Base-by-base conservation (phyloP, 2,113 vertebrate species). In the Nerophis ophidion region DNA sequence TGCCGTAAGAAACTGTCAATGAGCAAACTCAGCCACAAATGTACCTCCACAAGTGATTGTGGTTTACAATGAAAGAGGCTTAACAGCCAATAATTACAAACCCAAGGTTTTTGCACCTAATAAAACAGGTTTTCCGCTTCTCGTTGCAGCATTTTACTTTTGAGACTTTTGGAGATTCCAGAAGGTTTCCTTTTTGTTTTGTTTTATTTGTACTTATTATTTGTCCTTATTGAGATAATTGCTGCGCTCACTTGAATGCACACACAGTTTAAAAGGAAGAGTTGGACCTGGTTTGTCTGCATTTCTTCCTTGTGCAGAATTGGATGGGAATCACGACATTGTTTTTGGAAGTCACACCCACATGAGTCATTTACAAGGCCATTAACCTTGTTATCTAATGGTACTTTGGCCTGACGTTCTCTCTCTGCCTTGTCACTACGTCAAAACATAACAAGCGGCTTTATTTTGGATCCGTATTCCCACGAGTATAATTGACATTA, bases 231-330 rank as follows among this genome's bases (percentile, higher is more conserved):
- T 11, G 40, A 44, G 40, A 14, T 35, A 14, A n/a, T 8, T 35
- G 35, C 15, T 9, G 35, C 52, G 38, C n/a, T 38, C 12, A 40
- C 10, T 33, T 16, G 14, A 35, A 15, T 6, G 9, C 5, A 16
- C 19, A 56, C 38, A 40, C n/a, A 2, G 17, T 53, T 13, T 15
- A 10, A 38, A 10, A 55, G 5, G 6, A 4, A 34, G 38, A 49
- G 33, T 46, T 26, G 8, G 5, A 51, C 63, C 70, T 57, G 69
- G 76, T 72, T 68, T 60, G 26, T 62, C 76, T 49, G 14, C 66
- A 75, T 77, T 62, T 72, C 47, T 48, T 47, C 7, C 4, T 16
- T 19, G 5, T 9, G 35, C n/a, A 12, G 36, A 76, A 46, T 60
- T 62, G 66, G 38, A 0, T 1, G 52, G 35, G 53, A 75, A 71